Base-by-base conservation (phyloP, 92 coral and sea anemone genomes). In the Heteractis magnifica region DNA sequence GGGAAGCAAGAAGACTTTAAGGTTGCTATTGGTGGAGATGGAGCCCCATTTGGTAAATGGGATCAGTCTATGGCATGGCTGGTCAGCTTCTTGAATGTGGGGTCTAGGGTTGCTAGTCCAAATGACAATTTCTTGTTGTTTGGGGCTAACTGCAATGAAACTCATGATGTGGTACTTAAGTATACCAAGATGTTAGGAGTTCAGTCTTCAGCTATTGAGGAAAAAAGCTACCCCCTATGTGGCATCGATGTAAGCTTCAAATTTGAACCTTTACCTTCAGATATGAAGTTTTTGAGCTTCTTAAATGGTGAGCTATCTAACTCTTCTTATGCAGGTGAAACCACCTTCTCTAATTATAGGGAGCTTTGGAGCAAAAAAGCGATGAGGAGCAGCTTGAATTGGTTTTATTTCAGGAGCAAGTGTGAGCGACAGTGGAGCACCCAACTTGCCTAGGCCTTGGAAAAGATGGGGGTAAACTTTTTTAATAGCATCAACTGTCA, bases 1-100 rank as follows among this genome's bases (percentile, higher is more conserved):
- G 82, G 65, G 34, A 21, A 53, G 20, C 78, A 80, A 11, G 89
- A 89, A 13, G 10, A 51, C 26, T 44, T 88, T 91, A 82, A 68
- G 72, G 88, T 83, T 14, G 88, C 85, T 34, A 2, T 34, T 34
- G 44, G 44, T 34, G 44, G 44, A 34, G 44, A 34, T 34, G 44
- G 44, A 2, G 44, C 44, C 44, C 44, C 44, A 34, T 34, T 34
- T 34, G 44, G 44, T 34, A 34, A 34, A 34, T 34, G 92, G 92
- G 92, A 91, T 49, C 88, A 89, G 62, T 91, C 90, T 0, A 72
- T 82, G 85, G 83, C 94, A 7, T 91, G 88, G 88, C 72, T 90
- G 51, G 82, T 93, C 8, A 88, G 90, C 62, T 88, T 93, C 68
- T 82, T 93, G 12, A 93, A 93, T 90, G 90, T 83, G 23, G 92